Evolutionary conservation across 2,888 invertebrate species (phyloP), one percentile per base, ranked within the genome.

Genomic region (Muschampia plurimacula): DNA sequence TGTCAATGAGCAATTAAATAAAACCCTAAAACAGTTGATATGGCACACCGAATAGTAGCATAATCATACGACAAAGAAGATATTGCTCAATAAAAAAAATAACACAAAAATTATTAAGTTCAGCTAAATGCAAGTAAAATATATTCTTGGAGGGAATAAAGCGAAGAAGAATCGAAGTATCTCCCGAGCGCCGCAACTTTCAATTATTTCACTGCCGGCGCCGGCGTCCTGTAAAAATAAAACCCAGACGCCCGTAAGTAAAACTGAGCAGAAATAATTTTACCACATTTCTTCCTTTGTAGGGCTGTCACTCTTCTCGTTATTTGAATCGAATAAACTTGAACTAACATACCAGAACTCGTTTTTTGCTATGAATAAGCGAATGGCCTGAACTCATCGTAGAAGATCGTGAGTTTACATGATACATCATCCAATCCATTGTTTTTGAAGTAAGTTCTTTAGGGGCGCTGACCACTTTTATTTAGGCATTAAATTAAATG

Each of bases 261-360:
- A 77, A 80, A 78, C 78, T 77, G 57, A 28, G 57, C 57, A 57
- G 57, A 57, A 57, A 57, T 57, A 80, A 81, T 84, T 83, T 81
- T 76, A 77, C 73, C 77, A 71, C 78, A 76, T 77, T 74, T 74
- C 78, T 72, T 74, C 74, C 41, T 69, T 57, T 28, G n/a, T 73
- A 76, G 69, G 77, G 79, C 36, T 77, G 74, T 28, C 59, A 10
- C 64, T 41, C 46, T 0, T 10, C 6, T 55, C 2, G 52, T 2
- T n/a, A 52, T 41, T 8, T 41, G 1, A 41, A 41, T 10, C 8
- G 9, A 49, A 49, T 13, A 49, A 49, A 49, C n/a, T 49, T 49
- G 13, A 49, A 49, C 36, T 49, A 49, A 49, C 13, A 49, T 13
- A 49, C n/a, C 13, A 1, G 46, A 49, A 13, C 4, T 49, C 13